phyloP scores from a whole-genome alignment of 2,888 invertebrate genomes.

The Dolichomitus sp. region DNA sequence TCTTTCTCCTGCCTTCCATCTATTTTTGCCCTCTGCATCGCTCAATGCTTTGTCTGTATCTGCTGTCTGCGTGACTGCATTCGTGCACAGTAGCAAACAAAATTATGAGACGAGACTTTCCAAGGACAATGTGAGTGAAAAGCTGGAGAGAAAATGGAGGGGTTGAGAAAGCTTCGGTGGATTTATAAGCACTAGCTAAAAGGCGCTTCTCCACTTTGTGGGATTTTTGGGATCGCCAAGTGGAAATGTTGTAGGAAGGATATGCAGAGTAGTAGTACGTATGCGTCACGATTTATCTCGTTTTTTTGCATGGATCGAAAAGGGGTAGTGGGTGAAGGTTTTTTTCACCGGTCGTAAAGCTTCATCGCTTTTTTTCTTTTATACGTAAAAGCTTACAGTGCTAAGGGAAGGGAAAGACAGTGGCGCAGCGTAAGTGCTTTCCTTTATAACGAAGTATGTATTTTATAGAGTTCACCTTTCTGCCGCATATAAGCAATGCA shows the following conservation, averaged over 20 bases:
- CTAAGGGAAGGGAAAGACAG: neutral
- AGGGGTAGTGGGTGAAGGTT: conserved; percentile 40
- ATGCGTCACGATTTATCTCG: neutral
- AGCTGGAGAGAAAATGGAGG: neutral
- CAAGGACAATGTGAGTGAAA: conserved; percentile 67
- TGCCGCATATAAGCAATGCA: conserved; percentile 26
- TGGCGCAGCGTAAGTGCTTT: conserved; percentile 43
- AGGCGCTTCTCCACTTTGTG: conserved; percentile 20
- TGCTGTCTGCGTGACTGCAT: conserved; percentile 39
- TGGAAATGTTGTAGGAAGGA: conserved; percentile 13
- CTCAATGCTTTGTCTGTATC: conserved; percentile 30
- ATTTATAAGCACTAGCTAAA: conserved; percentile 14
- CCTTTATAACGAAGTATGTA: conserved; percentile 39
- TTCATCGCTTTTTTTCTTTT: conserved; percentile 58
- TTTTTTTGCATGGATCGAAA: conserved; percentile 16
- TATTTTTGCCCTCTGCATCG: conserved; percentile 8
- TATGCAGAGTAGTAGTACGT: neutral
- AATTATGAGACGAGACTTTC: conserved; percentile 66
- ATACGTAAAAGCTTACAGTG: conserved; percentile 41
- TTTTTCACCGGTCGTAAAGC: conserved; percentile 40
- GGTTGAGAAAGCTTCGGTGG: conserved; percentile 24
- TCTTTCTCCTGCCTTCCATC: neutral
- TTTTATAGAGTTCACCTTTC: conserved; percentile 41
- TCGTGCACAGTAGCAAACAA: conserved; percentile 53
- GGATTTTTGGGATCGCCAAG: conserved; percentile 21